These are phyloP conservation scores for Brachionus angularis DNA, from an alignment of 1,140 invertebrate genomes.

Conservation along the genomic window DNA sequence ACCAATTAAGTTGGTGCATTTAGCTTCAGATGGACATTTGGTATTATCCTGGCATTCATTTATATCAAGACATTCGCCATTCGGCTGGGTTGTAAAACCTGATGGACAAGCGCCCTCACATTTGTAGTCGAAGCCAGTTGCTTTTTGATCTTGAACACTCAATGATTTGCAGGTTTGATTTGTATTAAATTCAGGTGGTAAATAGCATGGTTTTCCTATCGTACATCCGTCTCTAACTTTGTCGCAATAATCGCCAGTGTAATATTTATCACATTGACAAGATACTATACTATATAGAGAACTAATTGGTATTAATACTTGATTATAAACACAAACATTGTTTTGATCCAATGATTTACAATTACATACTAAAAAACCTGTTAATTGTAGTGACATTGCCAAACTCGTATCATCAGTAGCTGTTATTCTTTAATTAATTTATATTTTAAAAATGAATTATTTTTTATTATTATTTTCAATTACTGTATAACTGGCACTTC, in stretches of 20 bases:
- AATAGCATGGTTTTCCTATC: neutral
- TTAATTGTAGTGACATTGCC: neutral
- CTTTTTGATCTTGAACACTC: neutral
- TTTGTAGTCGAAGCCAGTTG: neutral
- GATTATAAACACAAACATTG: neutral
- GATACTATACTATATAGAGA: neutral
- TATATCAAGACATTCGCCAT: slow-evolving; percentile 9
- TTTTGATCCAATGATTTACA: neutral
- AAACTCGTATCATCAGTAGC: neutral
- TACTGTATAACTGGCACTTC: neutral
- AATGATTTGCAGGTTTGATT: slow-evolving; percentile 3
- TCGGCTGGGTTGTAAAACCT: neutral
- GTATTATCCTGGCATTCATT: neutral
- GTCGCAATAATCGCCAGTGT: neutral
- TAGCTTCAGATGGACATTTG: neutral
- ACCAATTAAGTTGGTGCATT: neutral
- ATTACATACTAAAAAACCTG: neutral
- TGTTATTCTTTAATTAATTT: no score
- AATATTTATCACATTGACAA: slow-evolving; percentile 6
- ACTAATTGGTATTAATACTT: neutral
- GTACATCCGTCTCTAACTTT: neutral
- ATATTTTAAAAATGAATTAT: no score
- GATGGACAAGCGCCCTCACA: slow-evolving; percentile 11
- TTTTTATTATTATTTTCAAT: no score
- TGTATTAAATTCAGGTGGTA: neutral